phyloP scores from a whole-genome alignment of 1,140 invertebrate genomes.

The Plodia interpunctella region DNA sequence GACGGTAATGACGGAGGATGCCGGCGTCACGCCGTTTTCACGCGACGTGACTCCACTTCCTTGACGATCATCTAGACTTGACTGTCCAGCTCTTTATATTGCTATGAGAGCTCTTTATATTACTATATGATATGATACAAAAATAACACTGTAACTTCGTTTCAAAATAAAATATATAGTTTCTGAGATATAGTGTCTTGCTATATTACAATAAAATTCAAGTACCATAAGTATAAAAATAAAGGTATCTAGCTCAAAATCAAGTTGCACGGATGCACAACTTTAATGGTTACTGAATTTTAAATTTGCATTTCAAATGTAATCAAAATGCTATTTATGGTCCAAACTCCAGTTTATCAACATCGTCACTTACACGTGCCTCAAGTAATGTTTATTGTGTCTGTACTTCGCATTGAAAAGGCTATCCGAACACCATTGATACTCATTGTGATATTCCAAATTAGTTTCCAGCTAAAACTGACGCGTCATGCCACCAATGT shows the following conservation, averaged over 20 bases:
- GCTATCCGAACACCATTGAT: slow-evolving; percentile 65
- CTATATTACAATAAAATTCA: no score
- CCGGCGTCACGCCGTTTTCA: slow-evolving; percentile 62
- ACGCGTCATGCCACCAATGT: slow-evolving; percentile 66
- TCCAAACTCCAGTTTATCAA: not conserved
- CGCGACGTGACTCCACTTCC: slow-evolving; percentile 52
- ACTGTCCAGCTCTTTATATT: not conserved
- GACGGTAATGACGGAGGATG: slow-evolving; percentile 62
- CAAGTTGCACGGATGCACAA: no score
- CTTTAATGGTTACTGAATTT: not conserved
- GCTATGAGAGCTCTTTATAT: slow-evolving; percentile 9
- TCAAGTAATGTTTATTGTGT: slow-evolving; percentile 35
- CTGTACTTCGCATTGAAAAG: slow-evolving; percentile 63
- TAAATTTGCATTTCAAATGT: not conserved
- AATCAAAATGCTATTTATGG: slow-evolving; percentile 7
- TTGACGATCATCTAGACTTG: slow-evolving; percentile 40
- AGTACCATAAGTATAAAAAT: no score
- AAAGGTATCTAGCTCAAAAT: no score
- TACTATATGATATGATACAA: not conserved
- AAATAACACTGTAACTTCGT: not conserved
- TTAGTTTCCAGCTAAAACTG: slow-evolving; percentile 72
- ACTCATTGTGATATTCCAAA: slow-evolving; percentile 74
- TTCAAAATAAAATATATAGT: no score
- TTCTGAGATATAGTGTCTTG: no score
- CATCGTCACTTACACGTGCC: slow-evolving; percentile 45